Conservation (phyloP, 2,797 vertebrate genomes). For the Crypturellus tataupa region DNA sequence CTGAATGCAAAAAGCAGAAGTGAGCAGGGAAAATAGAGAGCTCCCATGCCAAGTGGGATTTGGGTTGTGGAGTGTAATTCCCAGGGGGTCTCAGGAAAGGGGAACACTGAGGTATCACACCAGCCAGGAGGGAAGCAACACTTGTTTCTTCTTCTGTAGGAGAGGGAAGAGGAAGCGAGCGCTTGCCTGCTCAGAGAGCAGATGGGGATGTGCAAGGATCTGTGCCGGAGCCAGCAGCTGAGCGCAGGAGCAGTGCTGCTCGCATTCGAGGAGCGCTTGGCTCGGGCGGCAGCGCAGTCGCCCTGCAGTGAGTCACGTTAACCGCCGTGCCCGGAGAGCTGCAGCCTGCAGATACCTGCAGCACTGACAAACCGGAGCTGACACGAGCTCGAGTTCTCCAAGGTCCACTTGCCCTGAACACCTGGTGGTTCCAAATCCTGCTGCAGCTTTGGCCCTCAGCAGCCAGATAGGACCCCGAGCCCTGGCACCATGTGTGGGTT, state of each 20-base stretch:
- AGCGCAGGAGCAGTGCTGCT: not conserved
- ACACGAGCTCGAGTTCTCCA: not conserved
- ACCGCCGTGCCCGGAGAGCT: not conserved
- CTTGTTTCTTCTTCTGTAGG: accelerated
- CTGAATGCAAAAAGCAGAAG: accelerated
- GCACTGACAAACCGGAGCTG: not conserved
- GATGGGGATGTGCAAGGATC: not conserved
- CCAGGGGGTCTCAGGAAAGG: not conserved
- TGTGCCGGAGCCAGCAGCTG: not conserved
- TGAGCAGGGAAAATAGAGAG: not conserved
- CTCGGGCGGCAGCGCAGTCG: not conserved
- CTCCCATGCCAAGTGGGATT: not conserved
- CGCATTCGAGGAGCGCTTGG: not conserved
- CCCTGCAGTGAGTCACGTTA: not conserved
- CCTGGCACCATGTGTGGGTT: not conserved
- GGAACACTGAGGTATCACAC: not conserved
- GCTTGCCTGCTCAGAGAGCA: not conserved
- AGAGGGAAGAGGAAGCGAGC: accelerated
- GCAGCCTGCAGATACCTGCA: not conserved
- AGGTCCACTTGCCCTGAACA: not conserved
- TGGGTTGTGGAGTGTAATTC: not conserved
- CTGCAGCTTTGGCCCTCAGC: accelerated
- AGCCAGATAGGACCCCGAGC: not conserved
- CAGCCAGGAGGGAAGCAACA: not conserved
- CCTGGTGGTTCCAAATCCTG: not conserved